Base-by-base conservation (phyloP, 2,113 vertebrate species). In the Elaphurus davidianus region DNA sequence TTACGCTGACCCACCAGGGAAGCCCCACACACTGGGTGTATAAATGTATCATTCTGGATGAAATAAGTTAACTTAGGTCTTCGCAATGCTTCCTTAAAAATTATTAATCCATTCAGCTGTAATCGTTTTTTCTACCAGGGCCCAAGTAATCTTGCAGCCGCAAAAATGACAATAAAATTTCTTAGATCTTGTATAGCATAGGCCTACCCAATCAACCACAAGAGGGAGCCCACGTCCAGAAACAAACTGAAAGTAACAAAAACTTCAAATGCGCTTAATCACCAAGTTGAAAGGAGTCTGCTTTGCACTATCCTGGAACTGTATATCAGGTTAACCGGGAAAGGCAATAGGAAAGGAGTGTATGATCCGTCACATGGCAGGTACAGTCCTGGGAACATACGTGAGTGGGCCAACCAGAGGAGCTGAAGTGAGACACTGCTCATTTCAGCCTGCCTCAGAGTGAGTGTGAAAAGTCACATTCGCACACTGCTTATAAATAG, bases 151-250 rank as follows among this genome's bases (percentile, higher is more conserved):
- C 33, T 91, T 52, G 21, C 71, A 84, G 47, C n/a, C 12, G 5
- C 54, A 83, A 87, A 91, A 86, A n/a, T 55, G 74, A 59, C 82
- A 27, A 30, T 78, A 9, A 15, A 67, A 57, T 82, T 74, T 95
- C 40, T 33, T 52, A 0, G 19, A 23, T 71, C 25, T 74, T 93
- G 16, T 71, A 62, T 60, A 33, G 30, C 6, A 85, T 78, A 43
- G 16, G 47, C 47, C 30, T 40, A 54, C 64, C 27, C 33, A 59
- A 2, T 81, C 28, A 74, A 43, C 96, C 96, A 97, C 92, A 62
- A 95, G 93, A 94, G 97, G 97, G 97, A 97, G 94, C 85, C 45
- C 40, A 40, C 25, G 64, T 84, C 71, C 59, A 74, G 79, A 96
- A 97, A 71, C 7, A 54, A 0, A 81, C 6, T 33, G 60, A 87